phyloP scores from a whole-genome alignment of 1,140 invertebrate species.

The Drosophila tani region DNA sequence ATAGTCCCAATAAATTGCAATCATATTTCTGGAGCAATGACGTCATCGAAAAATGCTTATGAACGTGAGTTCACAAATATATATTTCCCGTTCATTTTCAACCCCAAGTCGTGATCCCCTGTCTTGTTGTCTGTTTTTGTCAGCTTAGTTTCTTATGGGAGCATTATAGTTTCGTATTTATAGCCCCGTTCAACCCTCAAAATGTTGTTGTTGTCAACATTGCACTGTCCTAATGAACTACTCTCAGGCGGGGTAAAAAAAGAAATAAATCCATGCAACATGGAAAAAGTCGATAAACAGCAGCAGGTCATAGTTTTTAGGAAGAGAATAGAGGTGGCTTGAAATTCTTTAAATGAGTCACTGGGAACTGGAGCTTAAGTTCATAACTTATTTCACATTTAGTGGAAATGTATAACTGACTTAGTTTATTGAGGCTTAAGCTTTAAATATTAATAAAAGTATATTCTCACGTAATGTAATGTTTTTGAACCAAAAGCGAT shows the following conservation, averaged over 20 bases:
- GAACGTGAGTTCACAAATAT: slow-evolving; percentile 38
- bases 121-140: slow-evolving; percentile 51
- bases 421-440: too few relatives aligned
- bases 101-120: slow-evolving; percentile 43
- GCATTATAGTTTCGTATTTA: slow-evolving; percentile 49
- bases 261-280: slow-evolving; percentile 36
- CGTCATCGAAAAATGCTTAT: slow-evolving; percentile 42
- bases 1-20: slow-evolving; percentile 33
- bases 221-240: slow-evolving; percentile 58
- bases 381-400: too few relatives aligned
- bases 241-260: slow-evolving; percentile 14
- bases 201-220: slow-evolving; percentile 38
- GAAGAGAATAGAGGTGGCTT: not conserved
- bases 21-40: slow-evolving; percentile 32
- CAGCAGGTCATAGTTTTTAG: slow-evolving; percentile 18
- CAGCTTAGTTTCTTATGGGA: slow-evolving; percentile 46
- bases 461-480: too few relatives aligned
- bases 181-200: slow-evolving; percentile 53
- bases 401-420: too few relatives aligned
- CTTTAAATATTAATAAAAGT: too few relatives aligned
- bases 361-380: not conserved
- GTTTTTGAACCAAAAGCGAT: too few relatives aligned
- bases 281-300: slow-evolving; percentile 38
- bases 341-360: not conserved
- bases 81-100: slow-evolving; percentile 30